These are phyloP conservation scores for Centroberyx gerrardi DNA, from an alignment of 2,797 vertebrate genomes.

Conservation along the genomic window DNA sequence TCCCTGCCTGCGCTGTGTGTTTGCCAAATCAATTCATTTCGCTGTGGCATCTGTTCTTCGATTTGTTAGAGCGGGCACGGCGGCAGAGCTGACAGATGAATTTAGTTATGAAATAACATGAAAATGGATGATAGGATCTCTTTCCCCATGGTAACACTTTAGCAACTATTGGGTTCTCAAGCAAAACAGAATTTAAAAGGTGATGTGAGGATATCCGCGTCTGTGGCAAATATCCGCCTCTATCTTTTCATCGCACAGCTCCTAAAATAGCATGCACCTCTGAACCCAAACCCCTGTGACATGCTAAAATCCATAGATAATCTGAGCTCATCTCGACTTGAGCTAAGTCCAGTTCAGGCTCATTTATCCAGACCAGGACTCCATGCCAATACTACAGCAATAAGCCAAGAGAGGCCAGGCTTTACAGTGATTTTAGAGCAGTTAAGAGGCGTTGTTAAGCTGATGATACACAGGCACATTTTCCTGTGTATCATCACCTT, in stretches of 20 bases:
- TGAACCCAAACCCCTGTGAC: not conserved
- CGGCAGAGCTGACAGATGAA: not conserved
- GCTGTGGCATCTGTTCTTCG: not conserved
- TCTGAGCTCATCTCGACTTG: slow-evolving; percentile 9
- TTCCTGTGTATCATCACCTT: too few relatives aligned
- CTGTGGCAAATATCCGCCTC: not conserved
- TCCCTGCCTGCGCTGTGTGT: too few relatives aligned
- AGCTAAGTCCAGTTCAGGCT: not conserved
- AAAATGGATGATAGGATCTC: not conserved
- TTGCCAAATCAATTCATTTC: not conserved
- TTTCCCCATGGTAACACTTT: not conserved
- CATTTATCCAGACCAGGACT: not conserved
- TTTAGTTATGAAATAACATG: not conserved
- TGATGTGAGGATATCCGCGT: not conserved
- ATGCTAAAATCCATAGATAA: slow-evolving; percentile 17
- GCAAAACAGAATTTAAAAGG: not conserved
- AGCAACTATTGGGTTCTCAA: not conserved
- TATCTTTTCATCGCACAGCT: not conserved
- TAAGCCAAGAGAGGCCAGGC: too few relatives aligned
- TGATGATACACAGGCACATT: too few relatives aligned
- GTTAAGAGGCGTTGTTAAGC: too few relatives aligned
- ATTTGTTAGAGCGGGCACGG: not conserved
- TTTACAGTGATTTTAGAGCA: too few relatives aligned
- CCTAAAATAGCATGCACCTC: not conserved
- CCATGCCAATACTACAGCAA: not conserved